phyloP scores from a whole-genome alignment of 2,113 vertebrate species.

The Pelecanus crispus region DNA sequence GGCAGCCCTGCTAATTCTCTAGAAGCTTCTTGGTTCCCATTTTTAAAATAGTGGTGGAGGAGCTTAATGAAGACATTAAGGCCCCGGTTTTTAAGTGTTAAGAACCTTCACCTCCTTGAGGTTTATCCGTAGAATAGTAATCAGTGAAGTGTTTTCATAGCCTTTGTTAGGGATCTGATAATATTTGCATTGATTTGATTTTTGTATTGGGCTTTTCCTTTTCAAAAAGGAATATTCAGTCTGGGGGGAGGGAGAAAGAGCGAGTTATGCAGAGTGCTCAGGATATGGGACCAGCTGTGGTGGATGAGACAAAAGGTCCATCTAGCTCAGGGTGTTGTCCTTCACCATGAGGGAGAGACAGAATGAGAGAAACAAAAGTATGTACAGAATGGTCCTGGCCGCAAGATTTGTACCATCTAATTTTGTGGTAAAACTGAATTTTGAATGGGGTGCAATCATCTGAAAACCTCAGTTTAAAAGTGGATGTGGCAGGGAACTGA shows the following conservation, averaged over 20 bases:
- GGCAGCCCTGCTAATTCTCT: neutral
- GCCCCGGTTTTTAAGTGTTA: neutral
- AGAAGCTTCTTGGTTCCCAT: neutral
- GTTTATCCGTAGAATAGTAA: neutral
- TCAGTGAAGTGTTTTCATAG: neutral
- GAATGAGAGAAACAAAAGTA: neutral
- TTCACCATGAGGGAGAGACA: neutral
- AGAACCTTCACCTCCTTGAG: neutral
- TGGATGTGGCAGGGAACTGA: neutral
- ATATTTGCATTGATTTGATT: neutral
- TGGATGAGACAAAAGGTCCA: neutral
- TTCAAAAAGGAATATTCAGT: neutral
- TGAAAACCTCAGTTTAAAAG: neutral
- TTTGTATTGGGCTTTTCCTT: neutral
- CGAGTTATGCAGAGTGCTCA: neutral
- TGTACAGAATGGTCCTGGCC: neutral
- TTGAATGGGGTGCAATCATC: neutral
- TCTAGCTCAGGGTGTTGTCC: neutral
- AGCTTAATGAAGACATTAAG: neutral
- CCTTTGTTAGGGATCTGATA: neutral
- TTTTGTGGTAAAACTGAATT: neutral
- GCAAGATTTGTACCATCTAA: neutral
- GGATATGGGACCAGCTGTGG: neutral
- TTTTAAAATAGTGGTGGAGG: neutral
- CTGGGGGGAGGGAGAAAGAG: neutral